Conservation (phyloP, 2,113 vertebrate genomes). For the Trogon melanurus region DNA sequence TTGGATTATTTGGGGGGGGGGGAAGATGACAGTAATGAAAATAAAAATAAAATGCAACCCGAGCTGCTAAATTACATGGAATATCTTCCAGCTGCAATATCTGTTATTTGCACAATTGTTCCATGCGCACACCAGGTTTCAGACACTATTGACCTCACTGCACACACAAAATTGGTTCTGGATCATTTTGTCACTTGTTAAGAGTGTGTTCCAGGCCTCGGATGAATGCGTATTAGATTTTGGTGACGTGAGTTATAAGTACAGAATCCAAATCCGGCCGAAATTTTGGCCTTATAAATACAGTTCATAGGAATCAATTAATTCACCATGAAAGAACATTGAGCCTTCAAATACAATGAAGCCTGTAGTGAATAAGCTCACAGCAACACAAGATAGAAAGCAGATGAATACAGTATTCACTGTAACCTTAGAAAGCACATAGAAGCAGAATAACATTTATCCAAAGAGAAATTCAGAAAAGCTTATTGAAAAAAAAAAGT, state of each 20-base stretch:
- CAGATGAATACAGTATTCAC: not conserved
- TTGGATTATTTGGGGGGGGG: not conserved
- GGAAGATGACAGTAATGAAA: not conserved
- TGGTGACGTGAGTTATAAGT: fast-evolving
- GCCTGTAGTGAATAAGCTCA: not conserved
- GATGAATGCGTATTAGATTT: not conserved
- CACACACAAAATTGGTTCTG: not conserved
- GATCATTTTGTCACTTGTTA: not conserved
- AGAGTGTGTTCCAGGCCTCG: not conserved
- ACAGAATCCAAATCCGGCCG: not conserved
- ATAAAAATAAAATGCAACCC: not conserved
- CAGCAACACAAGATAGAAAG: not conserved
- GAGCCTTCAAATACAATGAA: not conserved
- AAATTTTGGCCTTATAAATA: not conserved
- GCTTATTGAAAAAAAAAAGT: not conserved
- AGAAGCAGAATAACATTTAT: not conserved
- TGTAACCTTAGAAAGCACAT: not conserved
- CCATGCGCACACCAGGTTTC: not conserved
- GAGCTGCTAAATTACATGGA: not conserved
- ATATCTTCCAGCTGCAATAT: not conserved
- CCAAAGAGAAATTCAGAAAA: not conserved
- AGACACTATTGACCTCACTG: not conserved
- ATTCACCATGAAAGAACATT: not conserved
- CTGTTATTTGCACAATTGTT: not conserved
- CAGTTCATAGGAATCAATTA: not conserved